Evolutionary conservation across 2,797 vertebrate genomes (phyloP), one percentile per base, ranked within the genome.

Genomic region (Prunella strophiata): DNA sequence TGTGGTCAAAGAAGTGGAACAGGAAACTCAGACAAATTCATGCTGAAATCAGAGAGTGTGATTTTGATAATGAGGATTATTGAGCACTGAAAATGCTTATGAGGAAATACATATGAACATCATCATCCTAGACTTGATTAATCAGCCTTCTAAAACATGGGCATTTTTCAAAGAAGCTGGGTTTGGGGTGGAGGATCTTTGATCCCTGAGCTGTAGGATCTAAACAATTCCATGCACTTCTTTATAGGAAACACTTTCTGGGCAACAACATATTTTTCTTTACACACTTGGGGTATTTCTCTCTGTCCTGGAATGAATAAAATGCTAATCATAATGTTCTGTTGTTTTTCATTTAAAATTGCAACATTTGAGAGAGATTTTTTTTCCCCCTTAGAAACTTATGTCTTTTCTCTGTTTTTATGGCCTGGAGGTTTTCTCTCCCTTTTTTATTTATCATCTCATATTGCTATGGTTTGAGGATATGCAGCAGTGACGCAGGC

Each of bases 391-490:
- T 62, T 51, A 79, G 66, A 59, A 95, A 85, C 38, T 30, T 85
- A 81, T 66, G 88, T 11, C 5, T 89, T 92, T 93, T 80, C 42
- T 94, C 79, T 75, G 40, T 43, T 88, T 94, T 91, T 94, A 71
- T 82, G 84, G 71, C 79, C 94, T 57, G 75, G 43, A 95, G 88
- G 50, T 84, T 92, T 88, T 93, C 26, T 88, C n/a, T 93, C 68
- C 89, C 70, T 81, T 77, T 92, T 88, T 88, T 85, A 82, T 96
- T 97, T 96, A 71, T 84, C 88, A 61, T 70, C 62, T 90, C 71
- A 89, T 94, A 85, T 87, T 83, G 70, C 85, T 11, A 15, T 48
- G 38, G 86, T 92, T 96, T 97, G 94, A 96, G 95, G 89, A 91
- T 34, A 80, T 2, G 83, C 22, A 94, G 91, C 65, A 91, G 40